Evolutionary conservation across 2,888 invertebrate species (phyloP).

Genomic region (Lucinisca nassula): DNA sequence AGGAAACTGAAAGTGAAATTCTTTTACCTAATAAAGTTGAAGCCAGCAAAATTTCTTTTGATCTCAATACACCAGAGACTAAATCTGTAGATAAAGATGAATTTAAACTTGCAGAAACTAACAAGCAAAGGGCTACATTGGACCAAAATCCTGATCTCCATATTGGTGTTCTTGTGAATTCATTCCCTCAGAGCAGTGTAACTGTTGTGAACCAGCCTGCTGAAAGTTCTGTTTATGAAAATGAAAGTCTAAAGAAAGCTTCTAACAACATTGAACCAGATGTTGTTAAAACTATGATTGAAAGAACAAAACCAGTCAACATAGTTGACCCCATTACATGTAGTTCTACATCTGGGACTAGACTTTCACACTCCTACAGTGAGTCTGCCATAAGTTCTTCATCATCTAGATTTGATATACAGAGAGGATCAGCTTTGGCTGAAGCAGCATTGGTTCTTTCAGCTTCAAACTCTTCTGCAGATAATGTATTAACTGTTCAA

Average conservation of each 20-base stretch:
- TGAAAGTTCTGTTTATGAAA: background rate
- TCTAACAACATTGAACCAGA: background rate
- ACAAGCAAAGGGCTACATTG: background rate
- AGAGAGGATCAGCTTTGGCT: background rate
- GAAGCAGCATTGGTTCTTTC: background rate
- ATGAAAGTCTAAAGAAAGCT: background rate
- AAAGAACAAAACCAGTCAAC: conserved; percentile 66
- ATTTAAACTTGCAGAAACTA: no score
- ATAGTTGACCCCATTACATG: conserved; percentile 66
- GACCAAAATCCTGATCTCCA: background rate
- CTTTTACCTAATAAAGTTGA: background rate
- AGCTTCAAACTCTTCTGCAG: background rate
- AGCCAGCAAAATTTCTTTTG: no score
- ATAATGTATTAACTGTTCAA: background rate
- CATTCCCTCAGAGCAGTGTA: conserved; percentile 30
- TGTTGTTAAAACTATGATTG: background rate
- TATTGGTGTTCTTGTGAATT: conserved; percentile 42
- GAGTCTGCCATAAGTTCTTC: conserved; percentile 26
- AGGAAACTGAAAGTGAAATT: background rate
- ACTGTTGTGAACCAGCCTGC: background rate
- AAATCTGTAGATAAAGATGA: background rate
- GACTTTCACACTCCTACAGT: conserved; percentile 39
- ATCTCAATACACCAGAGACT: background rate
- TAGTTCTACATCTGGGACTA: conserved; percentile 16
- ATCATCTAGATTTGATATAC: background rate